phyloP scores from a whole-genome alignment of 2,888 invertebrate genomes.

The Apotomis turbidana region DNA sequence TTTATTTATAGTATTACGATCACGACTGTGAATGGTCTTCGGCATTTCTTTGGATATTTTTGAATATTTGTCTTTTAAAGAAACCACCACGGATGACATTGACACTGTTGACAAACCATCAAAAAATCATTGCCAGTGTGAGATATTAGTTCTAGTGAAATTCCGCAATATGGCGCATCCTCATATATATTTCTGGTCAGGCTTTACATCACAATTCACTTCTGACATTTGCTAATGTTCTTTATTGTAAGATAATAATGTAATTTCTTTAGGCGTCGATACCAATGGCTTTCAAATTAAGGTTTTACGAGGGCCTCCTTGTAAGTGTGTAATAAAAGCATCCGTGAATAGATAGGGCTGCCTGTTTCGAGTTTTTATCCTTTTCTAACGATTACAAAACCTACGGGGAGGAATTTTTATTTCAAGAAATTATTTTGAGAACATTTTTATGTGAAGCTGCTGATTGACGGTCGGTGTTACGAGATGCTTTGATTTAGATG shows the following conservation, averaged over 20 bases:
- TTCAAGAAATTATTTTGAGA: constrained; percentile 31
- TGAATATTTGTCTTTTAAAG: too few species aligned
- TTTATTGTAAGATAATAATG: constrained; percentile 31
- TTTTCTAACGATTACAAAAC: constrained; percentile 39
- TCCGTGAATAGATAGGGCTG: constrained; percentile 39
- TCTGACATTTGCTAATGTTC: background rate
- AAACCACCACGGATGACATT: too few species aligned
- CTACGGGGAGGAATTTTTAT: constrained; percentile 38
- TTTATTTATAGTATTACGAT: too few species aligned
- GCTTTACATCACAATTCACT: too few species aligned
- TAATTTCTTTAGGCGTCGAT: constrained; percentile 31
- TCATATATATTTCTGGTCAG: too few species aligned
- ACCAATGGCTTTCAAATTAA: constrained; percentile 41
- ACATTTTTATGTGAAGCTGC: constrained; percentile 19
- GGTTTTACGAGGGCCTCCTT: constrained; percentile 34
- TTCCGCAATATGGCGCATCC: too few species aligned
- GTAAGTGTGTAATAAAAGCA: constrained; percentile 42
- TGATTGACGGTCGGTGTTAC: constrained; percentile 31
- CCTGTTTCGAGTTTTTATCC: constrained; percentile 38
- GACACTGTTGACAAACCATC: too few species aligned
- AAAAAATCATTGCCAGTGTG: too few species aligned
- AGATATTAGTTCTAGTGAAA: too few species aligned
- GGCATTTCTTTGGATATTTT: too few species aligned
- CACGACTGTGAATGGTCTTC: too few species aligned
- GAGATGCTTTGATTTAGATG: constrained; percentile 16